Evolutionary conservation across 37 sponge, comb jelly and placozoan species (phyloP).

Genomic region (Corticium candelabrum): DNA sequence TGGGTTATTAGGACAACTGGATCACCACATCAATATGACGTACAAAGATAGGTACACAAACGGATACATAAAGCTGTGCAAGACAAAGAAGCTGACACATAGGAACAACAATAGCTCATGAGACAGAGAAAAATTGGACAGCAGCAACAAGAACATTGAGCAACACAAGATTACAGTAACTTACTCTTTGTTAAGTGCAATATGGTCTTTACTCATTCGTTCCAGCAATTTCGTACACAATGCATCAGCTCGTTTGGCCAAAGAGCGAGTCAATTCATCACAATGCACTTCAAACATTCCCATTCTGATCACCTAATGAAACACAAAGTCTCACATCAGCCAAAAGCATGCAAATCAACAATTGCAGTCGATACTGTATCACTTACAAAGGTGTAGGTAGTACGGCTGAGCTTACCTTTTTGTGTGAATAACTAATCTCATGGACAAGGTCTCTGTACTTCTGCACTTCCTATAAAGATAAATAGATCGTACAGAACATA

Average conservation of each 20-base stretch:
- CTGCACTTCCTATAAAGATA: constrained; percentile 24
- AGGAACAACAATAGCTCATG: no score
- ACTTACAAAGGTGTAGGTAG: no score
- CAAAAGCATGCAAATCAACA: neutral
- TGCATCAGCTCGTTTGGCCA: constrained; percentile 68
- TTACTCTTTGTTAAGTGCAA: constrained; percentile 73
- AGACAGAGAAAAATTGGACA: no score
- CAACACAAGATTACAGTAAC: neutral
- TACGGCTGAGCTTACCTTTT: constrained; percentile 32
- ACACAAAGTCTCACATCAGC: neutral
- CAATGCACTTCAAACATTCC: constrained; percentile 92
- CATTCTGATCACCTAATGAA: constrained; percentile 39
- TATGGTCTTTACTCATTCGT: constrained; percentile 72
- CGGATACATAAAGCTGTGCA: no score
- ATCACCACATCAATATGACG: no score
- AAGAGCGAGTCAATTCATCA: constrained; percentile 59
- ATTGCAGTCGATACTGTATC: neutral
- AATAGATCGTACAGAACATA: constrained; percentile 8
- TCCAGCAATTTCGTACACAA: constrained; percentile 53
- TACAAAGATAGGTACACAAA: no score
- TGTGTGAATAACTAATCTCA: constrained; percentile 61
- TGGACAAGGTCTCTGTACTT: constrained; percentile 49
- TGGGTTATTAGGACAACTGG: no score
- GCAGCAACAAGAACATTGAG: neutral
- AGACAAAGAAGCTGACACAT: no score